Evolutionary conservation across 30 jellyfish, hydroid and myxozoan genomes (phyloP), one percentile per base, ranked within the genome.

Genomic region (Aurelia aurita complex sp. Pacific): DNA sequence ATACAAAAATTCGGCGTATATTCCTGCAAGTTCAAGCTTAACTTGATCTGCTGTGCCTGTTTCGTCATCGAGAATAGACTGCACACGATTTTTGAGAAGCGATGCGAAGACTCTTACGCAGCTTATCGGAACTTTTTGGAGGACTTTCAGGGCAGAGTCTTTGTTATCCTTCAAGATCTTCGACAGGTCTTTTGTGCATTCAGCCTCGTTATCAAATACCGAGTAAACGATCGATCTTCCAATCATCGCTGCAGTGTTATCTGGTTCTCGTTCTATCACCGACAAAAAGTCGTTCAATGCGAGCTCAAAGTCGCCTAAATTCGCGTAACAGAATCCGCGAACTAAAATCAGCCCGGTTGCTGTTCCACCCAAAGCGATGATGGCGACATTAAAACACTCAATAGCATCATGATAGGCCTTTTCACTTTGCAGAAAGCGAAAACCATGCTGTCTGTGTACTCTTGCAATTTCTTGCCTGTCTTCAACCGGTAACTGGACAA

Each of bases 381-480:
- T 77, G 13, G 93, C 95, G 15, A 91, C 86, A 75, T 93, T 42
- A 69, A 91, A 91, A 65, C 97, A 91, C 52, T 91, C 97, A 1
- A 88, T 63, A 14, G 97, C 96, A 38, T 91, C 97, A 4, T 75
- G 76, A 72, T 83, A 91, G 46, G 91, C 66, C 18, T 80, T 67
- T 16, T 81, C 82, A 23, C 64, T 19, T 34, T 73, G 86, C 61
- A 91, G 80, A 38, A 67, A 85, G 13, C 90, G 94, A 74, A 91
- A 85, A 16, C 92, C 97, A 65, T 91, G 97, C 55, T 76, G 91
- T 7, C 97, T 91, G 63, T 84, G 97, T 10, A 91, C 97, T 32
- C 97, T 67, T 50, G 97, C 97, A 19, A 91, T 91, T 53, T 91
- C 97, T 23, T 84, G 81, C 66, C 97, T 87, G 54, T 91, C 97